A percentile compares a stretch with the other conserved stretches of the same genome.
phyloP scores from a whole-genome alignment of 1,140 invertebrate species.

The Aphelinus atriplicis region DNA sequence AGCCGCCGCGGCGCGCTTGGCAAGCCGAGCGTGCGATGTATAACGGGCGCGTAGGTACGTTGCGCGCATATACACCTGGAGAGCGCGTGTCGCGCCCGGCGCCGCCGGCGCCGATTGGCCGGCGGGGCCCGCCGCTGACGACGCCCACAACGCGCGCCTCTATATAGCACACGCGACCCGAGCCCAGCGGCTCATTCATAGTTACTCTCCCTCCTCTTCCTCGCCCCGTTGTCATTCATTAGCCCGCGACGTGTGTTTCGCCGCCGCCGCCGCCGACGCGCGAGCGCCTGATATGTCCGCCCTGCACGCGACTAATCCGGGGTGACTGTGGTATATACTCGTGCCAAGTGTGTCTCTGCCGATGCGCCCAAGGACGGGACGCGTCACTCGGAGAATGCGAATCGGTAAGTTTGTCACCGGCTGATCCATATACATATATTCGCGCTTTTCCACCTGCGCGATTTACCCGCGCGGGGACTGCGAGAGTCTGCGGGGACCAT shows the following conservation, averaged over 20 bases:
- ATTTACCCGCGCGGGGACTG: too few species aligned
- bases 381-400: constrained; percentile 50
- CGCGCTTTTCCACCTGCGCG: too few species aligned
- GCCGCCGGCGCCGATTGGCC: constrained; percentile 35
- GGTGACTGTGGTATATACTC: too few species aligned
- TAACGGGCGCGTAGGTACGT: too few species aligned
- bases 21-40: too few species aligned
- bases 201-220: constrained; percentile 47
- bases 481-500: too few species aligned
- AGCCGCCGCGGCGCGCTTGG: not conserved
- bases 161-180: constrained; percentile 50
- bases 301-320: too few species aligned
- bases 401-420: constrained; percentile 48
- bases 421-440: too few species aligned
- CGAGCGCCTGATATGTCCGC: not conserved
- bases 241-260: constrained; percentile 40
- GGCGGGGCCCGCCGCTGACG: constrained; percentile 52
- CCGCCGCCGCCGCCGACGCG: not conserved
- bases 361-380: not conserved
- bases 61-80: not conserved
- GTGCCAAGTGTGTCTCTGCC: too few species aligned
- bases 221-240: constrained; percentile 52
- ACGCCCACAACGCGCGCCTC: constrained; percentile 55
- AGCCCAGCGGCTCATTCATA: constrained; percentile 57
- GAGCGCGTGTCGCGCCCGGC: not conserved